These are phyloP conservation scores for Halictus ligatus DNA, from an alignment of 2,888 invertebrate genomes.

Conservation along the genomic window DNA sequence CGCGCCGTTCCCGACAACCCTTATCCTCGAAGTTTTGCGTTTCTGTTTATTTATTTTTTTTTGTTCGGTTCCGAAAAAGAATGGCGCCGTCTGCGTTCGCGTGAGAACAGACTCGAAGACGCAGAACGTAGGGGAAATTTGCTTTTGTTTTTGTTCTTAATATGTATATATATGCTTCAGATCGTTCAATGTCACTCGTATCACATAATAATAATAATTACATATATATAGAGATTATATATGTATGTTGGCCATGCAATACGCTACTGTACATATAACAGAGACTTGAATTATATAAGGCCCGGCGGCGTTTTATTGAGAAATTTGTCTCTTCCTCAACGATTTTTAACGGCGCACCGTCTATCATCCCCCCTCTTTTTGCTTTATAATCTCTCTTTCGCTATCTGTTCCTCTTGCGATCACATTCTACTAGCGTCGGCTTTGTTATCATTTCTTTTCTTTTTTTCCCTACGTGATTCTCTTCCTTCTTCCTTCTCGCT, in stretches of 20 bases:
- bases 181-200: slow-evolving; percentile 52
- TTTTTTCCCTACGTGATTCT: background rate
- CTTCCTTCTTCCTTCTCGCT: background rate
- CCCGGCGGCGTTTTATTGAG: slow-evolving; percentile 84
- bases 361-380: slow-evolving; percentile 76
- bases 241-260: slow-evolving; percentile 79
- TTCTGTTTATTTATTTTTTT: background rate
- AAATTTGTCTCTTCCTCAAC: slow-evolving; percentile 76
- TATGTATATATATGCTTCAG: background rate
- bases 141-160: background rate
- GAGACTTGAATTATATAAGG: slow-evolving; percentile 65
- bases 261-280: slow-evolving; percentile 61
- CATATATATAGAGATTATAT: slow-evolving; percentile 47
- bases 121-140: slow-evolving; percentile 73
- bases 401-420: slow-evolving; percentile 12
- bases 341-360: slow-evolving; percentile 60
- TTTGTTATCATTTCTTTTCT: background rate
- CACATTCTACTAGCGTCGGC: slow-evolving; percentile 1
- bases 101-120: slow-evolving; percentile 76
- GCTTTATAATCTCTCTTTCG: slow-evolving; percentile 77
- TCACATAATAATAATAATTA: slow-evolving; percentile 50
- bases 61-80: background rate
- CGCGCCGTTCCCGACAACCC: slow-evolving; percentile 53
- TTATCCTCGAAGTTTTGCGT: slow-evolving; percentile 47
- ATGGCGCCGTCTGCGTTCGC: slow-evolving; percentile 19